phyloP scores from a whole-genome alignment of 2,888 invertebrate species.

The Malachius bipustulatus region DNA sequence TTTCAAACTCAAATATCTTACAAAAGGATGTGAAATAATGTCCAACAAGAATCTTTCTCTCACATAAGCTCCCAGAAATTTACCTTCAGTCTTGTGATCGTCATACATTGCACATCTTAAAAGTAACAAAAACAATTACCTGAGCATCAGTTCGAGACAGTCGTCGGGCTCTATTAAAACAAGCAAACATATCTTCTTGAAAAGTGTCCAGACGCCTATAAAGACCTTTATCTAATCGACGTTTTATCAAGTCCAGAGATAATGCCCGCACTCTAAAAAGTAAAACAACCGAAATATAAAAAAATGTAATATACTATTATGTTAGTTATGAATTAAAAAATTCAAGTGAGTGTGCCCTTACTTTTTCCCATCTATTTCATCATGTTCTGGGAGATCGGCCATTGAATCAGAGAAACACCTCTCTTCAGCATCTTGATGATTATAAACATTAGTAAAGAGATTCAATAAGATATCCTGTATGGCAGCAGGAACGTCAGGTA shows the following conservation, averaged over 20 bases:
- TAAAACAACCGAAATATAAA: slow-evolving; percentile 9
- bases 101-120: too few relatives aligned
- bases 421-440: slow-evolving; percentile 94
- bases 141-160: slow-evolving; percentile 87
- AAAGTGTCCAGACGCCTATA: slow-evolving; percentile 90
- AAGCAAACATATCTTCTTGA: slow-evolving; percentile 92
- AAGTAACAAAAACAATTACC: too few relatives aligned
- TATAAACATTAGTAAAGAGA: slow-evolving; percentile 87
- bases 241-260: slow-evolving; percentile 85
- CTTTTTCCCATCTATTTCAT: slow-evolving; percentile 58
- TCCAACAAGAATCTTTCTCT: too few relatives aligned
- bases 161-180: slow-evolving; percentile 80
- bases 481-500: slow-evolving; percentile 80
- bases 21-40: too few relatives aligned
- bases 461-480: slow-evolving; percentile 85
- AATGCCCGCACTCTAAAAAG: slow-evolving; percentile 60
- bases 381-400: slow-evolving; percentile 84
- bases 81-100: too few relatives aligned
- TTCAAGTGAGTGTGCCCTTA: slow-evolving; percentile 28
- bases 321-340: slow-evolving; percentile 5
- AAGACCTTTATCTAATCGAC: slow-evolving; percentile 79
- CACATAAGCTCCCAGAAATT: too few relatives aligned
- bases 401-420: slow-evolving; percentile 93
- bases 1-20: too few relatives aligned
- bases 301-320: too few relatives aligned